These are phyloP conservation scores for Hartigia nigra DNA, from an alignment of 2,888 invertebrate genomes.

Conservation along the genomic window DNA sequence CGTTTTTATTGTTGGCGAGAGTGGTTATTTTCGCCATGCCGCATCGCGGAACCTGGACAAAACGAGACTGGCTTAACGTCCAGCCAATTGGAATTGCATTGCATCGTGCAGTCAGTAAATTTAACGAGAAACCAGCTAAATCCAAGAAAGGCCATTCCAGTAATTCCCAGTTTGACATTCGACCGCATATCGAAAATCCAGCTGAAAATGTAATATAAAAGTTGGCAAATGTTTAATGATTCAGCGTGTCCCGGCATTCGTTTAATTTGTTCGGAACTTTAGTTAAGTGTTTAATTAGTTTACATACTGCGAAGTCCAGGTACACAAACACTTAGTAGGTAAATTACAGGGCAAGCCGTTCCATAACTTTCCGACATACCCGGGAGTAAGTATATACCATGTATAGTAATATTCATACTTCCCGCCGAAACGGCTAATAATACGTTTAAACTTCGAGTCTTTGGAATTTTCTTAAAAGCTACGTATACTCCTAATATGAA, in stretches of 20 bases:
- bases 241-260: slow-evolving; percentile 42
- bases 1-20: not conserved
- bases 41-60: not conserved
- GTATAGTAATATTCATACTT: slow-evolving; percentile 39
- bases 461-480: slow-evolving; percentile 11
- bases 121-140: not conserved
- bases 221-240: slow-evolving; percentile 44
- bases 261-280: slow-evolving; percentile 55
- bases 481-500: not conserved
- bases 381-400: slow-evolving; percentile 35
- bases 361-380: slow-evolving; percentile 51
- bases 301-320: slow-evolving; percentile 43
- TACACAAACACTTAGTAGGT: slow-evolving; percentile 59
- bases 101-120: not conserved
- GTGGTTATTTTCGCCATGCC: not conserved
- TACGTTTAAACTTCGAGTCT: slow-evolving; percentile 24
- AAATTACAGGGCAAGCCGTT: slow-evolving; percentile 56
- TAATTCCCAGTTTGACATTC: not conserved
- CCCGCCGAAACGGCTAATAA: slow-evolving; percentile 41
- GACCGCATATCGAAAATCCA: not conserved
- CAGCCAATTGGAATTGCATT: not conserved
- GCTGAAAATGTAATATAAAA: slow-evolving; percentile 38
- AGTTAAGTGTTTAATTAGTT: slow-evolving; percentile 58
- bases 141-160: not conserved
- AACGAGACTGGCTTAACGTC: not conserved